Evolutionary conservation across 2,797 vertebrate species (phyloP).

Genomic region (Propithecus perrieri): DNA sequence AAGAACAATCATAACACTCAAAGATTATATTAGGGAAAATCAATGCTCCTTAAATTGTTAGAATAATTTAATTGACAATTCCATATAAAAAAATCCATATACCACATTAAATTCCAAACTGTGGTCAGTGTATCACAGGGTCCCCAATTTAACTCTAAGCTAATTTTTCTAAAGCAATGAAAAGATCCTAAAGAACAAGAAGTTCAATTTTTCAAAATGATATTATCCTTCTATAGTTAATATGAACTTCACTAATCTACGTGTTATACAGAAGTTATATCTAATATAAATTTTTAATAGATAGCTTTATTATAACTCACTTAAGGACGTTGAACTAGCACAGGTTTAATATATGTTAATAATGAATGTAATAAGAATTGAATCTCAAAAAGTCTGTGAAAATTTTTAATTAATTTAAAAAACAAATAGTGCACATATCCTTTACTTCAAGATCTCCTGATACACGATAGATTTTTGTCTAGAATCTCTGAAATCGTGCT

Average conservation of each 20-base stretch:
- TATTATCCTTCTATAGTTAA: neutral
- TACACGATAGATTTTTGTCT: neutral
- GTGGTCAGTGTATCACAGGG: neutral
- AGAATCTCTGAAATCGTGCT: neutral
- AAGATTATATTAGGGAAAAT: neutral
- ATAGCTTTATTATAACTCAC: neutral
- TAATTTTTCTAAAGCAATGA: neutral
- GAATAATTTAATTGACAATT: neutral
- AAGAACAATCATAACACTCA: neutral
- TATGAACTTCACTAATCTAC: neutral
- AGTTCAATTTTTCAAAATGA: neutral
- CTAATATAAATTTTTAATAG: neutral
- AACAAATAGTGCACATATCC: neutral
- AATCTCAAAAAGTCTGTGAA: neutral
- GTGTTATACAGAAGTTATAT: neutral
- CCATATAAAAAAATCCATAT: neutral
- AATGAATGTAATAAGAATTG: neutral
- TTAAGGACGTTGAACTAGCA: neutral
- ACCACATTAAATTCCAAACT: neutral
- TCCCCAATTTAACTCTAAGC: neutral
- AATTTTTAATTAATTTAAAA: neutral
- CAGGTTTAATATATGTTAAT: neutral
- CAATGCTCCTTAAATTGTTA: neutral
- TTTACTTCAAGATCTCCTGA: neutral
- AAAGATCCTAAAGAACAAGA: neutral